Base-by-base conservation (phyloP, 1,140 invertebrate genomes). In the Hirudo medicinalis region DNA sequence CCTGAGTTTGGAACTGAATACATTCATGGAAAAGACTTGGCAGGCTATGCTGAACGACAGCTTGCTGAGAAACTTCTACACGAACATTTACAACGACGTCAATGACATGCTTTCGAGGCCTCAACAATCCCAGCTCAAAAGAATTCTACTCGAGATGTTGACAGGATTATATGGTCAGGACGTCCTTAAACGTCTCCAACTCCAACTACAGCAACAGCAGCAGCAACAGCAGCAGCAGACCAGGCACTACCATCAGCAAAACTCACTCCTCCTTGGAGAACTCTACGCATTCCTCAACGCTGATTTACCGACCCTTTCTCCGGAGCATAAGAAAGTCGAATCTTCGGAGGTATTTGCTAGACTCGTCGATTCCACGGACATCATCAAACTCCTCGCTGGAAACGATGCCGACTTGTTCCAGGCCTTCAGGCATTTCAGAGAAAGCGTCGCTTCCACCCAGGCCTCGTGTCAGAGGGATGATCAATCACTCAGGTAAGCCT, bases 11-110 rank as follows among this genome's bases (percentile, higher is more conserved):
- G 17, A 25, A 25, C 53, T 70, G 20, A 27, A 19, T 19, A 6
- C 25, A 8, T 13, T 60, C 40, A 40, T 43, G 9, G n/a, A 54
- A 3, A 36, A 43, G 20, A 25, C 66, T 20, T 73, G 72, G 72
- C 27, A 19, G 29, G 25, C 25, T 19, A 49, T 73, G 27, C 22
- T 73, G 32, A 25, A 29, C 36, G 72, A 73, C 29, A 54, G 60
- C 25, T 20, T 66, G 29, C 40, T 73, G 70, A 36, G 55, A 13
- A 71, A 71, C 69, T 73, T 73, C 69, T 73, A 73, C 43, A 57
- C 69, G 27, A 53, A 71, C 32, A 54, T 73, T 32, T 53, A 71
- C 60, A 71, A 71, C 43, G 72, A 73, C 29, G 54, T 71, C 25
- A 67, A 54, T 22, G 72, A 73, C 57, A 73, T 73, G 69, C 22